These are phyloP conservation scores for Ploceus nigricollis DNA, from an alignment of 2,113 vertebrate genomes.

Conservation along the genomic window DNA sequence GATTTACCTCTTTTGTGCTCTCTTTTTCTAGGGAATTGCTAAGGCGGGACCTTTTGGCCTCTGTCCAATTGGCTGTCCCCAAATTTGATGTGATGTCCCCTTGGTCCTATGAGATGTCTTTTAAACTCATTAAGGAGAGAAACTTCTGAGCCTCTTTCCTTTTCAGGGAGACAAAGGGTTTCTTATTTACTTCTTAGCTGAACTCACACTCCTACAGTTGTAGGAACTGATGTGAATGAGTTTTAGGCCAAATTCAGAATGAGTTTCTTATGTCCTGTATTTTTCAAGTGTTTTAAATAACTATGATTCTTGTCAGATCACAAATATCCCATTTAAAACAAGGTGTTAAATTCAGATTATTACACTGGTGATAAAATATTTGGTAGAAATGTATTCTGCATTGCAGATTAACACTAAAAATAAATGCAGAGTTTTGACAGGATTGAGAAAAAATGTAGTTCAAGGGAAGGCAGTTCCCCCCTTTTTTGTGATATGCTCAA, in stretches of 20 bases:
- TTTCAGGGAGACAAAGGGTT: too few species aligned
- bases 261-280: background rate
- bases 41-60: too few species aligned
- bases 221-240: background rate
- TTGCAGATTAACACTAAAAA: background rate
- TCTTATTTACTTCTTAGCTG: too few species aligned
- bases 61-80: too few species aligned
- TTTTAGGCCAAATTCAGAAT: background rate
- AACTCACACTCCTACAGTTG: too few species aligned
- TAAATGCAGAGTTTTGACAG: background rate
- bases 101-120: too few species aligned
- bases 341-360: background rate
- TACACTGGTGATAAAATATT: background rate
- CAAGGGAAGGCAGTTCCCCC: rapidly evolving
- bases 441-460: background rate
- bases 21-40: too few species aligned
- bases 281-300: background rate
- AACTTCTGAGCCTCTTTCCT: too few species aligned
- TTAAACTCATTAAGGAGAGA: too few species aligned
- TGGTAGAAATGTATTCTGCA: background rate
- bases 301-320: background rate
- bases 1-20: too few species aligned
- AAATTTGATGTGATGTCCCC: too few species aligned
- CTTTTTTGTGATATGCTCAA: background rate
- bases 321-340: background rate